These are phyloP conservation scores for Zaprionus vittiger DNA, from an alignment of 1,140 invertebrate genomes.

Conservation along the genomic window DNA sequence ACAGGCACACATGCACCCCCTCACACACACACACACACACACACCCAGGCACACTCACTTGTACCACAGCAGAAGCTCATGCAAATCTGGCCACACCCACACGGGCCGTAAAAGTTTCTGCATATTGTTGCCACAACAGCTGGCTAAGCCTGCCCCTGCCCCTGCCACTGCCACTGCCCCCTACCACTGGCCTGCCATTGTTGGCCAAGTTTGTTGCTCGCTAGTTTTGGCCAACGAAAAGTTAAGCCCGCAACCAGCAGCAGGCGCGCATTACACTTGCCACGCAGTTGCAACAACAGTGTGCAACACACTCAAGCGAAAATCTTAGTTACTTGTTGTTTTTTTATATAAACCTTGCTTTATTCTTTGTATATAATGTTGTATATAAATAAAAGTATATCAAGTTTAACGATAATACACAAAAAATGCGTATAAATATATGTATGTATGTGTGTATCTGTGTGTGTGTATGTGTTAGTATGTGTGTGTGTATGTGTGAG, in stretches of 20 bases:
- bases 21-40: conserved; percentile 4
- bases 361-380: conserved; percentile 48
- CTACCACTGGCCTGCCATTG: not conserved
- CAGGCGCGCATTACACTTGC: conserved; percentile 45
- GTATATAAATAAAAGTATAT: conserved; percentile 49
- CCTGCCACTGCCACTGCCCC: not conserved
- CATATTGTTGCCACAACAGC: conserved; percentile 56
- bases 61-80: conserved; percentile 30
- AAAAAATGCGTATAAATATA: conserved; percentile 53
- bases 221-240: conserved; percentile 25
- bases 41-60: conserved; percentile 3
- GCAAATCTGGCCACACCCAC: conserved; percentile 50
- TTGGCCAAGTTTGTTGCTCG: conserved; percentile 37
- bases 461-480: not conserved
- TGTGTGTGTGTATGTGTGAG: conserved; percentile 11
- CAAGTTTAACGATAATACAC: conserved; percentile 42
- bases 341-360: conserved; percentile 18
- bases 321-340: conserved; percentile 1
- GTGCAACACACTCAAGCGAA: conserved; percentile 6
- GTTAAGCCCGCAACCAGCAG: conserved; percentile 25
- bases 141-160: conserved; percentile 11
- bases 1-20: conserved; percentile 13
- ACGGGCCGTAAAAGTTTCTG: conserved; percentile 43
- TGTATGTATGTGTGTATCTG: not conserved
- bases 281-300: conserved; percentile 26